A percentile compares a stretch with the other conserved stretches of the same genome.
These are phyloP conservation scores for Cossypha niveicapilla DNA, from an alignment of 2,797 vertebrate genomes.

Conservation along the genomic window DNA sequence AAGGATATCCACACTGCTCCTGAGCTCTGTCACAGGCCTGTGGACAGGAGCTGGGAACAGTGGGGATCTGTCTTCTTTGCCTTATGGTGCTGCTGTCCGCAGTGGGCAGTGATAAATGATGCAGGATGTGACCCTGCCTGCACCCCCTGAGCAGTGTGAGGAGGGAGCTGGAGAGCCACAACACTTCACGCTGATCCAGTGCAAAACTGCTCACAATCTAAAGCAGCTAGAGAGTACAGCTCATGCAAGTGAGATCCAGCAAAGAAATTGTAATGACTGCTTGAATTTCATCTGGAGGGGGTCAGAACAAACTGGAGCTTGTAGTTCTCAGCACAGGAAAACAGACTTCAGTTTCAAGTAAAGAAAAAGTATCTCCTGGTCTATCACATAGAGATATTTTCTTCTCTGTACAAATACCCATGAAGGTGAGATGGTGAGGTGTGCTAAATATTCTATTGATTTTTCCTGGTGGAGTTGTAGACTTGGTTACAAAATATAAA, in stretches of 20 bases:
- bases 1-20: not conserved
- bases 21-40: not conserved
- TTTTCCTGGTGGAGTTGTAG: constrained; percentile 18
- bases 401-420: not conserved
- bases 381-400: not conserved
- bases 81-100: rapidly evolving
- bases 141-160: not conserved
- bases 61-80: not conserved
- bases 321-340: not conserved
- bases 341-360: not conserved
- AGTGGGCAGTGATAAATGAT: rapidly evolving
- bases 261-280: not conserved
- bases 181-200: not conserved
- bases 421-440: constrained; percentile 28
- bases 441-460: not conserved
- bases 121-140: not conserved
- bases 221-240: not conserved
- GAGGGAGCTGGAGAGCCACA: not conserved
- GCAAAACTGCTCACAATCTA: not conserved
- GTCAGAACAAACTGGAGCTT: not conserved
- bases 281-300: not conserved
- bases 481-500: constrained; percentile 41
- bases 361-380: not conserved
- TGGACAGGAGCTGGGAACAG: not conserved
- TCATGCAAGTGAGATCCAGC: not conserved